These are phyloP conservation scores for Phoxinus phoxinus DNA, from an alignment of 2,113 vertebrate species.

Conservation along the genomic window DNA sequence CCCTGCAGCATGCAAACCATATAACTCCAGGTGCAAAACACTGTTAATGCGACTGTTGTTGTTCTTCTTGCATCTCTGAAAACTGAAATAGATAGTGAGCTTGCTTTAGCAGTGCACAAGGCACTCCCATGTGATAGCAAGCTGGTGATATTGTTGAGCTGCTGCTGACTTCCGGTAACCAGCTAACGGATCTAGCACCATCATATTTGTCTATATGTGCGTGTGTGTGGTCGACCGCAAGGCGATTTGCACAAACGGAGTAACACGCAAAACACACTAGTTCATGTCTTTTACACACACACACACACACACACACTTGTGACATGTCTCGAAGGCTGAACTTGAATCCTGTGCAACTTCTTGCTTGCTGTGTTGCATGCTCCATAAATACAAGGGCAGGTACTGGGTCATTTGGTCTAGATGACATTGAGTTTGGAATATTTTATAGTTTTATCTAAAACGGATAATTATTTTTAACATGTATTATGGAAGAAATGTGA, in stretches of 20 bases:
- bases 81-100: not conserved
- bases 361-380: slow-evolving; percentile 15
- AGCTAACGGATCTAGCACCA: slow-evolving; percentile 35
- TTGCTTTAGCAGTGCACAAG: slow-evolving; percentile 26
- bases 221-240: slow-evolving; percentile 13
- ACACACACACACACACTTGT: slow-evolving; percentile 18
- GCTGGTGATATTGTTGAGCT: slow-evolving; percentile 29
- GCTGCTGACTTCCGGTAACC: slow-evolving; percentile 37
- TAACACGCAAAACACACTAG: slow-evolving; percentile 27
- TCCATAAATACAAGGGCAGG: not conserved
- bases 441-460: not conserved
- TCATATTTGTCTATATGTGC: slow-evolving; percentile 10
- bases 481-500: too few relatives aligned
- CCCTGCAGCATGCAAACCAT: slow-evolving; percentile 7
- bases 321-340: not conserved
- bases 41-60: slow-evolving; percentile 9
- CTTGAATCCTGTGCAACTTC: slow-evolving; percentile 24
- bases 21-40: slow-evolving; percentile 16
- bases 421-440: not conserved
- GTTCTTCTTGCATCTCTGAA: not conserved
- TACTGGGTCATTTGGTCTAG: not conserved
- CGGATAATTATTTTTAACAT: not conserved
- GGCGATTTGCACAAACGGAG: slow-evolving; percentile 9
- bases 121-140: slow-evolving; percentile 44
- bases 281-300: slow-evolving; percentile 29